Conservation (phyloP, 1,140 invertebrate species). For the Camponotus floridanus region DNA sequence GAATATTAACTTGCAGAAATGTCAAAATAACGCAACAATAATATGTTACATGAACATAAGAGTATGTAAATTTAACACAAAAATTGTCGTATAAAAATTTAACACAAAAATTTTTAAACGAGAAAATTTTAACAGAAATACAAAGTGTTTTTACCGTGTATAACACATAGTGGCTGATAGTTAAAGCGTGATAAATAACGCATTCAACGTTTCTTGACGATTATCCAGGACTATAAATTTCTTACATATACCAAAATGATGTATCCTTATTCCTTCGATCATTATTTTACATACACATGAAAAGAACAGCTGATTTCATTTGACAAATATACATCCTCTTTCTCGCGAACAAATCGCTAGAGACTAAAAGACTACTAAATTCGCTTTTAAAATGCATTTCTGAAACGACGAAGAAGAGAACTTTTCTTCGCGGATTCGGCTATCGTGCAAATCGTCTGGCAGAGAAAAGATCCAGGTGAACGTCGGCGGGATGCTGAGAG, state of each 20-base stretch:
- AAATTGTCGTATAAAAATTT: too few species aligned
- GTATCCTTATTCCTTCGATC: not conserved
- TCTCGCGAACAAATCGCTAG: not conserved
- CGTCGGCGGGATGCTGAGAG: not conserved
- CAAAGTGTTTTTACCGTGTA: too few species aligned
- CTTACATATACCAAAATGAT: conserved; percentile 22
- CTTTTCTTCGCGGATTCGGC: not conserved
- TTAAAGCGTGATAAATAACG: not conserved
- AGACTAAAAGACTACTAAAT: not conserved
- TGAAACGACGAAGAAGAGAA: conserved; percentile 1
- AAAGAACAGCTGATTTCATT: conserved; percentile 8
- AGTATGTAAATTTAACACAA: too few species aligned
- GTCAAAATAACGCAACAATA: too few species aligned
- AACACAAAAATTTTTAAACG: too few species aligned
- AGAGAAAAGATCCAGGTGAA: not conserved
- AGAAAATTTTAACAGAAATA: too few species aligned
- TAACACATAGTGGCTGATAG: too few species aligned
- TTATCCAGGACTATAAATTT: conserved; percentile 55
- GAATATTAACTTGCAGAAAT: too few species aligned
- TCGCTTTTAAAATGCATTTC: not conserved
- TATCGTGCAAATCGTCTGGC: conserved; percentile 48
- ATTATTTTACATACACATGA: not conserved
- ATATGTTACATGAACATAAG: too few species aligned
- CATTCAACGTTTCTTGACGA: conserved; percentile 29
- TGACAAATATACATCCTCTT: conserved; percentile 17